Conservation (phyloP, 1,140 invertebrate genomes). For the Macrostomum lignano region DNA sequence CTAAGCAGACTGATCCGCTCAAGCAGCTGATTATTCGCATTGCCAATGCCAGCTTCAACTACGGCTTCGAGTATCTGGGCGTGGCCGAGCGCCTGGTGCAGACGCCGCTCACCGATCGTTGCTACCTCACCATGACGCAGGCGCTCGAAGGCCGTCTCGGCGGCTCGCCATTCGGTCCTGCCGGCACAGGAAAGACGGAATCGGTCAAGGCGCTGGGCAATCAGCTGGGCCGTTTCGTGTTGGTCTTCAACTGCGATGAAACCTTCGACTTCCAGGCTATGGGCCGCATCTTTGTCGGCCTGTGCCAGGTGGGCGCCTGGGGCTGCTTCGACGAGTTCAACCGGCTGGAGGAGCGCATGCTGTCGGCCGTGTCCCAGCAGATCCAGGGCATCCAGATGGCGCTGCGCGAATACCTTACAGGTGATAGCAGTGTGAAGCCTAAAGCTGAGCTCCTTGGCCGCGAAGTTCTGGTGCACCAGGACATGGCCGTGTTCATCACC, state of each 20-base stretch:
- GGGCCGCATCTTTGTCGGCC: conserved; percentile 76
- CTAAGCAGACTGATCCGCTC: conserved; percentile 61
- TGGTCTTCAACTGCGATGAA: conserved; percentile 99
- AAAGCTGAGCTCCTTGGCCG: conserved; percentile 82
- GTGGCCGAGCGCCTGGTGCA: conserved; percentile 72
- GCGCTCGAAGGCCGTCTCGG: conserved; percentile 75
- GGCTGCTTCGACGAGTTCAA: conserved; percentile 99
- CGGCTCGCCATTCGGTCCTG: conserved; percentile 40
- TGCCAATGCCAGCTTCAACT: conserved; percentile 93
- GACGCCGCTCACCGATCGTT: conserved; percentile 84
- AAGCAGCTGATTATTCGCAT: conserved; percentile 89
- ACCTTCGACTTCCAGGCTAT: conserved; percentile 91
- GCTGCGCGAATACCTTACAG: conserved; percentile 34
- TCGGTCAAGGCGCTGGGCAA: conserved; percentile 96
- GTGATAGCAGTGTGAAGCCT: conserved; percentile 11
- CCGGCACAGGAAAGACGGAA: conserved; percentile 59
- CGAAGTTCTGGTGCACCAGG: conserved; percentile 74
- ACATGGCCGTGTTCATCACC: conserved; percentile 98
- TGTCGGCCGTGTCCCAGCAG: conserved; percentile 93
- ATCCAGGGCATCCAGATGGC: conserved; percentile 97
- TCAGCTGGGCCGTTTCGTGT: conserved; percentile 78
- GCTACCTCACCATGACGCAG: conserved; percentile 97
- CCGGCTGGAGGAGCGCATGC: conserved; percentile 88
- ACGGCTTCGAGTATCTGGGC: conserved; percentile 90
- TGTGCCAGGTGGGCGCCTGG: conserved; percentile 94